These are phyloP conservation scores for Oceanodroma tethys DNA, from an alignment of 2,113 vertebrate genomes.

Conservation along the genomic window DNA sequence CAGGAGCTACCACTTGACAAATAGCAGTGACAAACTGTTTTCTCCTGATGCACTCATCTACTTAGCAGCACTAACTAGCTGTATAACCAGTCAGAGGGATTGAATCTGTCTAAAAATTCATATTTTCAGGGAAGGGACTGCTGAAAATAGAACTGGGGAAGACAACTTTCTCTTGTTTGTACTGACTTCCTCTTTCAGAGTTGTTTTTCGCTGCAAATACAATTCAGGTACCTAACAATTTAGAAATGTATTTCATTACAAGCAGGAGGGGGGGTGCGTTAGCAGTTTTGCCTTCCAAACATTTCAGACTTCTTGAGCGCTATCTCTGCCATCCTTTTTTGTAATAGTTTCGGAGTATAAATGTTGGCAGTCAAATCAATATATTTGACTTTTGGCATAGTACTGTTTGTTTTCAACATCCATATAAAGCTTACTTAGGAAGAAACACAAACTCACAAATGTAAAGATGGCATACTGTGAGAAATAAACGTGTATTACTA, in stretches of 20 bases:
- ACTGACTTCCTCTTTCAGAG: not conserved
- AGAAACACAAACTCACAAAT: not conserved
- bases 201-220: not conserved
- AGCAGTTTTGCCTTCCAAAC: not conserved
- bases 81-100: not conserved
- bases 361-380: not conserved
- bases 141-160: not conserved
- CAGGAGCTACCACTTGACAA: not conserved
- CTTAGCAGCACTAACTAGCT: not conserved
- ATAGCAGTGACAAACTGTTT: not conserved
- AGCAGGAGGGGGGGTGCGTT: not conserved
- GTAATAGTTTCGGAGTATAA: not conserved
- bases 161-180: not conserved
- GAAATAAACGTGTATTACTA: not conserved
- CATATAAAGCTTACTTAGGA: not conserved
- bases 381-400: not conserved
- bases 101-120: not conserved
- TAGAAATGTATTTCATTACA: not conserved
- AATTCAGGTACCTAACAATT: not conserved
- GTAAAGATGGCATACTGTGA: not conserved
- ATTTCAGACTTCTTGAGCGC: not conserved
- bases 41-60: no score
- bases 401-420: not conserved
- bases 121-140: not conserved
- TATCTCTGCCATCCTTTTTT: not conserved